Percentiles rank a stretch among this genome's conserved stretches.
These are phyloP conservation scores for Agrotis segetum DNA, from an alignment of 2,888 invertebrate species.

Conservation along the genomic window DNA sequence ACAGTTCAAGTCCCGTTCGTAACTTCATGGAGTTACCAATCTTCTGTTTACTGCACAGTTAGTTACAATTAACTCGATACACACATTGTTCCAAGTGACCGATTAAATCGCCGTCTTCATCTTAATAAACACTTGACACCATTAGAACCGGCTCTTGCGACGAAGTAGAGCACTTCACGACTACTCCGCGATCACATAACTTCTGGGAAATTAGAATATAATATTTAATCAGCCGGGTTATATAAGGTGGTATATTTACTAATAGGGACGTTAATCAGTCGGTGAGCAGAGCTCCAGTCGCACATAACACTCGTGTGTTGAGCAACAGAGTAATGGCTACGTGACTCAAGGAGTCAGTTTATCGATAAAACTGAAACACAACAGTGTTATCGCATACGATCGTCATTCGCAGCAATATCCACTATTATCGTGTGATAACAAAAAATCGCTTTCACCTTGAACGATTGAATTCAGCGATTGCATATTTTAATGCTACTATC, in stretches of 20 bases:
- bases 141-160: conserved; percentile 60
- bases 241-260: conserved; percentile 63
- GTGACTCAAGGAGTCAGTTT: conserved; percentile 84
- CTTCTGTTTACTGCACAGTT: conserved; percentile 69
- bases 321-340: conserved; percentile 84
- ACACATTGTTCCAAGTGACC: conserved; percentile 71
- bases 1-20: conserved; percentile 19
- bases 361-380: conserved; percentile 84
- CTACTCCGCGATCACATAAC: conserved; percentile 47
- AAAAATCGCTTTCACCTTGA: conserved; percentile 82
- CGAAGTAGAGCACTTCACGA: conserved; percentile 59
- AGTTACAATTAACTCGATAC: conserved; percentile 69
- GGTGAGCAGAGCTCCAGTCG: conserved; percentile 57
- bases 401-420: conserved; percentile 78
- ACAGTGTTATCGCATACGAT: conserved; percentile 84
- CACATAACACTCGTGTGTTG: conserved; percentile 73
- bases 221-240: conserved; percentile 54
- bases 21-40: conserved; percentile 23
- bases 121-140: conserved; percentile 70
- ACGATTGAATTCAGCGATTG: conserved; percentile 62
- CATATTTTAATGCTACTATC: conserved; percentile 27
- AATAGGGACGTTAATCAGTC: conserved; percentile 58
- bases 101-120: conserved; percentile 63
- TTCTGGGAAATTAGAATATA: conserved; percentile 62
- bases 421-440: conserved; percentile 81